Base-by-base conservation (phyloP, 2,113 vertebrate species). In the Fulmarus glacialis region DNA sequence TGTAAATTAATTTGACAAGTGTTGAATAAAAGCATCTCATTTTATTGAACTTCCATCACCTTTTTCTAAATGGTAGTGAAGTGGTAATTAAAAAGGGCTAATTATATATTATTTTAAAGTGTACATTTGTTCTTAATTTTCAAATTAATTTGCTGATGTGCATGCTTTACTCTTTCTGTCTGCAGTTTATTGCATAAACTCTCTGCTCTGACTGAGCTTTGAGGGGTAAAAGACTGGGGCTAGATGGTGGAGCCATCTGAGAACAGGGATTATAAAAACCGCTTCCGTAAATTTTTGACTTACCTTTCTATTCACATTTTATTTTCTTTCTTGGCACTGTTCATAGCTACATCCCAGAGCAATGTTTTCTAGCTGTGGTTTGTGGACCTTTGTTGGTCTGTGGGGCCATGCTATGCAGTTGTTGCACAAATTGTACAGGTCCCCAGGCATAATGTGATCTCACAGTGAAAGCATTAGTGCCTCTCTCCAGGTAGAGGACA, bases 11-110 rank as follows among this genome's bases (percentile, higher is more conserved):
- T 95, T 90, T 90, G 75, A 95, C 80, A 86, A 86, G 34, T 90
- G 82, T 94, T 96, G 94, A 97, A 97, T 90, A 97, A 97, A 93
- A 90, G 58, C 87, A 87, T 73, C 90, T 89, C 78, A 93, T 90
- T 97, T 89, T 87, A 73, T 73, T 93, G 86, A 97, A 95, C 82
- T 96, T 73, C 71, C 38, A 47, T 96, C 87, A 90, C 95, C 96
- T 97, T 88, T 82, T 88, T 82, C 91, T 87, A 95, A 97, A 87
- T 89, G 91, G 45, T 55, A 94, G 60, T 77, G 89, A 77, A 92
- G 83, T 70, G 80, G 63, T 91, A 93, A 97, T 97, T 98, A 95
- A 97, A 97, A 96, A 85, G 63, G 89, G 82, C 85, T 96, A 95
- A 89, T 93, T 96, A 94, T 81, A 34, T 83, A 89, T 95, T 95